Conservation (phyloP, 2,113 vertebrate genomes). For the Urocynchramus pylzowi region DNA sequence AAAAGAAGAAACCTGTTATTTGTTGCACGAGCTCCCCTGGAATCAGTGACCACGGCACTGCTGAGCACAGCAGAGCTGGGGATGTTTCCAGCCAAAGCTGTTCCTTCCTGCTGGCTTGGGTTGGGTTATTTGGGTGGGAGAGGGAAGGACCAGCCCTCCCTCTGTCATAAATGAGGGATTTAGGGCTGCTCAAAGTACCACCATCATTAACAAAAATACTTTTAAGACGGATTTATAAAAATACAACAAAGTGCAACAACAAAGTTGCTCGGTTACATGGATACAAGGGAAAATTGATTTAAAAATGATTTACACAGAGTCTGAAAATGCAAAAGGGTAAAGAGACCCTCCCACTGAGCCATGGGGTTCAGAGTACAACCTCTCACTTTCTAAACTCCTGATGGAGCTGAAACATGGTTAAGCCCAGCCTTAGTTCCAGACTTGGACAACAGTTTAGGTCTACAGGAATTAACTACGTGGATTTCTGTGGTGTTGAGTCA, state of each 20-base stretch:
- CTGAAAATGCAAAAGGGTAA: background rate
- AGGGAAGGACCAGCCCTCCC: background rate
- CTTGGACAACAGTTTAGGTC: background rate
- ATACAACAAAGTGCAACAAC: background rate
- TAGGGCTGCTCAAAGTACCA: background rate
- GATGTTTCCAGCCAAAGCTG: background rate
- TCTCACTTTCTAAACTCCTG: background rate
- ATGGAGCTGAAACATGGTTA: background rate
- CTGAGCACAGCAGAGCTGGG: background rate
- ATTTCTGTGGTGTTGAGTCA: background rate
- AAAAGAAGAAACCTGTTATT: background rate
- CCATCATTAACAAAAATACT: background rate
- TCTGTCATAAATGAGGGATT: background rate
- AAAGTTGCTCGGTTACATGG: background rate
- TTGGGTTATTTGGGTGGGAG: background rate
- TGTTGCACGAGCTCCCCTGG: background rate
- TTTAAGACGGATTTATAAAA: background rate
- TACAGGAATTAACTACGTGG: accelerated
- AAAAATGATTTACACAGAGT: accelerated
- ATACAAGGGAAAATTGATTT: background rate
- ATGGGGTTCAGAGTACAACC: background rate
- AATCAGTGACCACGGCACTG: accelerated
- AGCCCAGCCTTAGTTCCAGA: background rate
- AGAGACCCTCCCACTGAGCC: background rate
- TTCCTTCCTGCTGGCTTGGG: background rate